Conservation (phyloP, 2,113 vertebrate genomes). For the Antigone vipio region DNA sequence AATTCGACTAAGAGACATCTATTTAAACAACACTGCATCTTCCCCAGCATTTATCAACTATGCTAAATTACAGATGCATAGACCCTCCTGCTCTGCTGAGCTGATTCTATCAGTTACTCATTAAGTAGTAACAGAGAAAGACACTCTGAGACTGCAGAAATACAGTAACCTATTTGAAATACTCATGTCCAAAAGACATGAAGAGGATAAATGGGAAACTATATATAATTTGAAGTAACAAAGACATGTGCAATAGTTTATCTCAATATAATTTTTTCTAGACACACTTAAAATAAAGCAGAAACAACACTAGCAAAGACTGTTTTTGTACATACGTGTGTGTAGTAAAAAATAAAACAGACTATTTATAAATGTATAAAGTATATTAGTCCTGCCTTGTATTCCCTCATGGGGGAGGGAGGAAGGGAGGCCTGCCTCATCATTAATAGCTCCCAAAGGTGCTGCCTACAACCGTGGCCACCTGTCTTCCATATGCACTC, state of each 20-base stretch:
- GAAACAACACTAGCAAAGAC: not conserved
- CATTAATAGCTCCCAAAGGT: not conserved
- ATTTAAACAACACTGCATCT: not conserved
- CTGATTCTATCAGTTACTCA: not conserved
- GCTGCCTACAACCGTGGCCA: not conserved
- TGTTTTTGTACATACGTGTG: not conserved
- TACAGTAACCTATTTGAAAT: not conserved
- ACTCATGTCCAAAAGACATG: not conserved
- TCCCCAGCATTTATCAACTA: not conserved
- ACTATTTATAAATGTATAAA: not conserved
- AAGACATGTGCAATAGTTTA: not conserved
- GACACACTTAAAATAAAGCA: not conserved
- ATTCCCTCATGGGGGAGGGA: not conserved
- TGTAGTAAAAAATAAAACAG: not conserved
- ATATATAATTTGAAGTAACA: not conserved
- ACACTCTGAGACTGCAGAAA: not conserved
- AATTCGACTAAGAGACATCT: not conserved
- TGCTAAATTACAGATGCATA: not conserved
- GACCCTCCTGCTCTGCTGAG: not conserved
- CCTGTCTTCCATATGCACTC: not conserved
- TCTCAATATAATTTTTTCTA: not conserved
- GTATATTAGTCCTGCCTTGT: not conserved
- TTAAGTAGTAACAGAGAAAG: not conserved
- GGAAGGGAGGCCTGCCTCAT: not conserved
- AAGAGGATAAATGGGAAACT: not conserved